Base-by-base conservation (phyloP, 2,797 vertebrate species). In the Oryzias dopingdopingensis region DNA sequence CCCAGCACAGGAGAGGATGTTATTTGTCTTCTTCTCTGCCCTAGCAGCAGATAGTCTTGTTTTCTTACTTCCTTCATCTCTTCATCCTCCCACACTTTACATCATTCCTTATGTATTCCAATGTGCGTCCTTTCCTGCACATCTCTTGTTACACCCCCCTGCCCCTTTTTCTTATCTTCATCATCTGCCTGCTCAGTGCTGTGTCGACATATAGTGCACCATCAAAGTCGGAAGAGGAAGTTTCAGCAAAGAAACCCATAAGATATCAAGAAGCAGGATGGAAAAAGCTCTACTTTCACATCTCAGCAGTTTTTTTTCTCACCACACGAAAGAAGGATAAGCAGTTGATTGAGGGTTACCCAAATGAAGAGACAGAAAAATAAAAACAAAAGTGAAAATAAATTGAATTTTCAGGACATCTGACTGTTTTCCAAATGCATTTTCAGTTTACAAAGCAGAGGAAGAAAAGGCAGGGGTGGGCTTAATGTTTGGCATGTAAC, bases 291-390 rank as follows among this genome's bases (percentile, higher is more conserved):
- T 32, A 32, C 32, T 37, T 37, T 37, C 32, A 12, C 10, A 37
- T 37, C 32, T 37, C 32, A 37, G 32, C 32, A 12, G 10, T 37
- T 37, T 37, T 37, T 37, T 32, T 37, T 37, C 10, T 37, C 72
- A 79, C 78, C 77, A 79, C 74, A 64, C 73, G 83, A 75, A 72
- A 69, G 67, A 52, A 49, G 64, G 76, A 64, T 62, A 48, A 50
- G 62, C 65, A 32, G 59, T 23, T 14, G 16, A 80, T 82, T 86
- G 74, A 82, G 78, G 78, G 56, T 43, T 61, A 51, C 63, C 65
- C 70, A 63, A 61, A 3, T 50, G 65, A 62, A 49, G 56, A 70
- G 68, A 40, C 48, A 59, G 65, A 51, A 6, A 42, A 55, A 29
- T 29, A 29, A 29, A 29, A 29, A 6, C 26, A 67, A 49, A 43